Evolutionary conservation across 2,888 invertebrate genomes (phyloP), one percentile per base, ranked within the genome.

Genomic region (Cataglyphis livida): DNA sequence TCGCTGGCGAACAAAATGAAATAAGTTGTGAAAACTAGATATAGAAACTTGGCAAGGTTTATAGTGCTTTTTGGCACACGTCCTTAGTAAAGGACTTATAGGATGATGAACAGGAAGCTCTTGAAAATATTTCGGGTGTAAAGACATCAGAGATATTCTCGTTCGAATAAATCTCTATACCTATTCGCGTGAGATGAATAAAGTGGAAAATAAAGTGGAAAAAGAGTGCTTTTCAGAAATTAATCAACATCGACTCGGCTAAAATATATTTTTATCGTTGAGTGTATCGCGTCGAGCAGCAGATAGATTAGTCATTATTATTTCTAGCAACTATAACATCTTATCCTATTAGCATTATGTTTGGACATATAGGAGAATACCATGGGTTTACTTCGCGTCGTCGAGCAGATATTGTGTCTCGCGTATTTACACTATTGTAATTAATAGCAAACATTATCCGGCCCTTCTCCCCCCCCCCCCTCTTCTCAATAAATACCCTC

Each of bases 351-450:
- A 68, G 21, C 59, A 44, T 32, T 18, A n/a, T 18, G 25, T 25
- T 21, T 25, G 25, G 7, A 35, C 12, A 25, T 44, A 0, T 2
- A 35, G 70, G 35, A 71, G 66, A 76, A 76, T 71, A 71, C 21
- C 44, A 12, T 15, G 44, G 21, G 18, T 71, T 71, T 79, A 79
- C 48, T 48, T 59, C 25, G 59, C 21, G 32, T 48, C 18, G 25
- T 61, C 25, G 78, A 48, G n/a, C 71, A 71, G 78, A 79, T 71
- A 79, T 79, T 70, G 44, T 59, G 6, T 44, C 59, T 18, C 71
- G 25, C 48, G 59, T 48, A 71, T 79, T 79, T 79, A 71, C 59
- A 61, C 78, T n/a, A 18, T 59, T 71, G 71, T 71, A 79, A 79
- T 79, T 79, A 79, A 71, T 71, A 44, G 35, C 59, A 35, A 61